Base-by-base conservation (phyloP, 2,888 invertebrate species). In the Meteorus cinctellus region DNA sequence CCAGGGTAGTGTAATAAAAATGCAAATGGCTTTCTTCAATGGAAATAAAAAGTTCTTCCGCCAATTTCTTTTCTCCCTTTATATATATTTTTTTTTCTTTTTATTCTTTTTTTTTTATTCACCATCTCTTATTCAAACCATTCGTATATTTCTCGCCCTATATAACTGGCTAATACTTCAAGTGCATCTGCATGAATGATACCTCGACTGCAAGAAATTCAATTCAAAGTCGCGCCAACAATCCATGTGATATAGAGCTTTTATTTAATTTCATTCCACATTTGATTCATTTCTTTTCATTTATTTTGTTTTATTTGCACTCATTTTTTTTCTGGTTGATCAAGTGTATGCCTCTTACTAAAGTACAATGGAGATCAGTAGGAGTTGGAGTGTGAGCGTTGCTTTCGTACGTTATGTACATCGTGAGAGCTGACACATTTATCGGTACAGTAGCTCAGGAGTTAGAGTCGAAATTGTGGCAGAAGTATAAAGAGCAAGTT, bases 341-440 rank as follows among this genome's bases (percentile, higher is more conserved):
- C 59, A 29, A 60, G 59, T 60, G 55, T 3, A 27, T 60, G 14
- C 24, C 10, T 1, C 62, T 8, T 12, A n/a, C 12, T 55, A 36
- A 59, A 36, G 41, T 16, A 70, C 31, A 34, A 70, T 59, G n/a
- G 41, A 41, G 5, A 59, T n/a, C 31, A n/a, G n/a, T 34, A 24
- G 14, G 69, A 34, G 19, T 12, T 19, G 0, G 10, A 19, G 5
- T n/a, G 19, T n/a, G 27, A 36, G 60, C 41, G 36, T 41, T 70
- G 55, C 24, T 70, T 70, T 41, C 34, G 34, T 24, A 51, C 14
- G 29, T 29, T 62, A 60, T 59, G 27, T 59, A 24, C 16, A 62
- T 72, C 74, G 76, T 41, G 69, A 73, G 48, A 78, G 79, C 74
- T 81, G 81, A 81, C 82, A 82, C 78, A 81, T 81, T 83, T 84